phyloP scores from a whole-genome alignment of 2,888 invertebrate species.

The Philaethria dido region DNA sequence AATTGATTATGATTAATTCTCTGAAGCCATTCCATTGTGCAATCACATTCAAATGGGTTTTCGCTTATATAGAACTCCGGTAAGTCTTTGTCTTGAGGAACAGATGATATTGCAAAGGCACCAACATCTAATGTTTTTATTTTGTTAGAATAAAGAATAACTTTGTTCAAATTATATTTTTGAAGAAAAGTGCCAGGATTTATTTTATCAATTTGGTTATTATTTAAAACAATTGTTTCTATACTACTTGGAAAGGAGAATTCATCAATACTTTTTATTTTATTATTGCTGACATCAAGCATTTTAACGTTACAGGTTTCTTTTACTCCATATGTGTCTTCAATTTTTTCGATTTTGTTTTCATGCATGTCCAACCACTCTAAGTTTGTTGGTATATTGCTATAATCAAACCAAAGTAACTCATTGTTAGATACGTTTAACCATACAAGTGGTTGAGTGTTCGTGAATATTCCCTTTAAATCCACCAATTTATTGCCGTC shows the following conservation, averaged over 20 bases:
- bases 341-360: conserved; percentile 89
- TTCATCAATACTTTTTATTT: conserved; percentile 86
- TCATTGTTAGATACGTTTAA: conserved; percentile 92
- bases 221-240: conserved; percentile 88
- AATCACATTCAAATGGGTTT: conserved; percentile 93
- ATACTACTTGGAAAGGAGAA: conserved; percentile 89
- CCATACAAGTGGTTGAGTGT: conserved; percentile 89
- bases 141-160: conserved; percentile 90
- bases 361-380: conserved; percentile 93
- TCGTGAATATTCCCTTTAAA: conserved; percentile 90
- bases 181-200: conserved; percentile 88
- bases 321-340: conserved; percentile 88
- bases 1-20: conserved; percentile 91
- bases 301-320: conserved; percentile 88
- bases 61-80: conserved; percentile 91
- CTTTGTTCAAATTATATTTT: conserved; percentile 89
- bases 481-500: conserved; percentile 91
- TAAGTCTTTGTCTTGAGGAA: conserved; percentile 86
- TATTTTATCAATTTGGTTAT: conserved; percentile 88
- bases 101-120: conserved; percentile 87
- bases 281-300: conserved; percentile 90
- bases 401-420: conserved; percentile 91
- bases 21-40: conserved; percentile 94
- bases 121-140: conserved; percentile 88
- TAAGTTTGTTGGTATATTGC: conserved; percentile 88